These are phyloP conservation scores for Himalopsyche tibetana DNA, from an alignment of 2,888 invertebrate genomes.

Conservation along the genomic window DNA sequence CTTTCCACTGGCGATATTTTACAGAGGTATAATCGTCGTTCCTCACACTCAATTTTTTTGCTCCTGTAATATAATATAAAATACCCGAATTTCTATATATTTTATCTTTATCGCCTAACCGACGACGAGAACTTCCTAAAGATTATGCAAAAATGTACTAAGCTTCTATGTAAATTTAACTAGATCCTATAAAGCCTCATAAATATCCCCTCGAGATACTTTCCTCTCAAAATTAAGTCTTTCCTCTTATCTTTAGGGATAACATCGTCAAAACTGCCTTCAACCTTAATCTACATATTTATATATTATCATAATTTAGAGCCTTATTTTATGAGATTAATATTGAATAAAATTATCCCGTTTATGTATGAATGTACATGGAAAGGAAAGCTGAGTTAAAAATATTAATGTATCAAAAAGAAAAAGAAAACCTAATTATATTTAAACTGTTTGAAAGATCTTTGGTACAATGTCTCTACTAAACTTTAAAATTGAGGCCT, in stretches of 20 bases:
- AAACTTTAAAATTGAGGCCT: no score
- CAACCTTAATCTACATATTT: neutral
- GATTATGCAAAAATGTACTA: slow-evolving; percentile 31
- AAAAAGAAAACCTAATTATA: no score
- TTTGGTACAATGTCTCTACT: no score
- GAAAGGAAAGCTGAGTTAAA: no score
- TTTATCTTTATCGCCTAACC: neutral
- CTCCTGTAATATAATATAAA: neutral
- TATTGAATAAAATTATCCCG: neutral
- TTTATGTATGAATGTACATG: no score
- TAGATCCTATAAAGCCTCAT: neutral
- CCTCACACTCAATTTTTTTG: no score
- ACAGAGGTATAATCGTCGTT: no score
- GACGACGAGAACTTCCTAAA: neutral
- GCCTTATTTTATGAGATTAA: slow-evolving; percentile 10
- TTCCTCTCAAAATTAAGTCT: slow-evolving; percentile 29
- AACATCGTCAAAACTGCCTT: slow-evolving; percentile 29
- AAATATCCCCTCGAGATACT: slow-evolving; percentile 31
- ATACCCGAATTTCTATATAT: neutral
- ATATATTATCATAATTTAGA: neutral
- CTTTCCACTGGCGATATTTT: no score
- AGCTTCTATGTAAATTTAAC: slow-evolving; percentile 9
- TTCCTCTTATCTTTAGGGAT: slow-evolving; percentile 14
- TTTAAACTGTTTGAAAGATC: no score
- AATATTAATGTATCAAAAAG: no score